Percentiles rank a stretch among this genome's conserved stretches.
These are phyloP conservation scores for Hoplostethus mediterraneus DNA, from an alignment of 2,797 vertebrate species.

Conservation along the genomic window DNA sequence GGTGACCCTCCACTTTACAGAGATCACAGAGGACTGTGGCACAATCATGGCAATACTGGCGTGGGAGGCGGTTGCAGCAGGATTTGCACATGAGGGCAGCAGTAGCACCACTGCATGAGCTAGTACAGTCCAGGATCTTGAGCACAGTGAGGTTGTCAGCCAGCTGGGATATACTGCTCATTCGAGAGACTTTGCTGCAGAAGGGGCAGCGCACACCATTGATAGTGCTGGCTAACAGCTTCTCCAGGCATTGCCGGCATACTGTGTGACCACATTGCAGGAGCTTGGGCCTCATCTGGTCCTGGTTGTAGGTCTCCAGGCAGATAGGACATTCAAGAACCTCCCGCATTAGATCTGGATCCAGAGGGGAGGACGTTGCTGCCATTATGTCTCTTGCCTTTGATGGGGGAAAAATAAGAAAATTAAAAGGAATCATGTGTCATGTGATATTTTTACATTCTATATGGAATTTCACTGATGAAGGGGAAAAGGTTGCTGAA, in stretches of 20 bases:
- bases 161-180: constrained; percentile 92
- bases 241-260: constrained; percentile 95
- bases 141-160: constrained; percentile 96
- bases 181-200: constrained; percentile 95
- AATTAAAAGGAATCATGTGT: neutral
- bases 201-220: constrained; percentile 97
- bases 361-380: constrained; percentile 86
- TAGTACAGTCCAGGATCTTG: constrained; percentile 94
- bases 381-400: constrained; percentile 83
- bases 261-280: constrained; percentile 97
- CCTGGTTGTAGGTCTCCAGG: constrained; percentile 95
- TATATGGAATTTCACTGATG: neutral
- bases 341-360: constrained; percentile 94
- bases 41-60: constrained; percentile 92
- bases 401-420: constrained; percentile 10
- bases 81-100: constrained; percentile 92
- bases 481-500: too few species aligned
- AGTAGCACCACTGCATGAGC: constrained; percentile 87
- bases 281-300: constrained; percentile 94
- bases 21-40: constrained; percentile 89
- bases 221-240: constrained; percentile 94
- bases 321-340: constrained; percentile 98
- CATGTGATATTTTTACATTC: neutral
- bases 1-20: constrained; percentile 87
- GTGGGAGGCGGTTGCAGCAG: constrained; percentile 91